Evolutionary conservation across 2,888 invertebrate species (phyloP).

Genomic region (Athripsodes cinereus): DNA sequence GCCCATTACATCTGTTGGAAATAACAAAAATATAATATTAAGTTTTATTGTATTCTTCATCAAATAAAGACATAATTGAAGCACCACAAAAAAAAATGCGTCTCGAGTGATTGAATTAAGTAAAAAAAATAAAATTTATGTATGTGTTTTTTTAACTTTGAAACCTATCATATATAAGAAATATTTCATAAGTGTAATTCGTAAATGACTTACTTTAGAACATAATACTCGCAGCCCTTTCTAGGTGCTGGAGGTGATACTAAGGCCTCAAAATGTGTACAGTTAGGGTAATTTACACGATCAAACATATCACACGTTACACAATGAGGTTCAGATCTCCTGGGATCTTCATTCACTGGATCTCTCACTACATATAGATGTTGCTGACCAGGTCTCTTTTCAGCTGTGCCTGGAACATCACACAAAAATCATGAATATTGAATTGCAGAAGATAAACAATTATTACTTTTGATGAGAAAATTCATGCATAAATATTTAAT

Average conservation of each 20-base stretch:
- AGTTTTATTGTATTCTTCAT: neutral
- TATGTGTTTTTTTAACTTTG: no score
- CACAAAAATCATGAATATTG: neutral
- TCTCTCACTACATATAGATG: constrained; percentile 85
- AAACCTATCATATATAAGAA: neutral
- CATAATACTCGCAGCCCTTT: constrained; percentile 28
- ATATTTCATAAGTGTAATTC: neutral
- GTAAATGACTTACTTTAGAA: constrained; percentile 38
- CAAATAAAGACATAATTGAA: no score
- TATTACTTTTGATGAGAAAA: neutral
- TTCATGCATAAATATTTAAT: no score
- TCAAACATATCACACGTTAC: constrained; percentile 81
- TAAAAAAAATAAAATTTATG: no score
- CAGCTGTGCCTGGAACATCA: constrained; percentile 62
- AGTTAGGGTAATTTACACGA: constrained; percentile 75
- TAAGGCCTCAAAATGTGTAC: constrained; percentile 78
- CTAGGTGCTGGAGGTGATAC: constrained; percentile 49
- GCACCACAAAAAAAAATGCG: no score
- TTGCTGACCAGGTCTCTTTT: constrained; percentile 75
- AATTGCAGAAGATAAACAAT: neutral
- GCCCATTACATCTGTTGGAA: constrained; percentile 73
- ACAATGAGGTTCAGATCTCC: constrained; percentile 71
- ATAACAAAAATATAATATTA: neutral
- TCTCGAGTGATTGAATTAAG: no score
- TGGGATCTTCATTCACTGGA: constrained; percentile 61